These are phyloP conservation scores for Cricetomys ansorgei DNA, from an alignment of 2,113 vertebrate species.

Conservation along the genomic window DNA sequence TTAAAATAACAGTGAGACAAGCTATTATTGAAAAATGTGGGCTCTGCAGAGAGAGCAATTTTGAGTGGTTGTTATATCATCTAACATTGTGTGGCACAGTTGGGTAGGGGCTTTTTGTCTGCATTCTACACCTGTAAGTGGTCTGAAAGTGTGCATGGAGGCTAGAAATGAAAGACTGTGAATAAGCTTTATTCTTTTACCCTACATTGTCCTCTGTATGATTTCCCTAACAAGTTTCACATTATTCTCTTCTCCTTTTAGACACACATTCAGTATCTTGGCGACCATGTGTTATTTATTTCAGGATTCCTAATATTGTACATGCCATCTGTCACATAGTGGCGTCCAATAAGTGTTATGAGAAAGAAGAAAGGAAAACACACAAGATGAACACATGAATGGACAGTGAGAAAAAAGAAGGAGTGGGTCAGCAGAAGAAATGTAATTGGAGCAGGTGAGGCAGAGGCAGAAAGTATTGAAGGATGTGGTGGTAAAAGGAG, in stretches of 20 bases:
- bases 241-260: slow-evolving; percentile 27
- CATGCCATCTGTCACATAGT: slow-evolving; percentile 32
- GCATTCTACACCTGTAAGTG: background rate
- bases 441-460: background rate
- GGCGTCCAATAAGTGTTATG: slow-evolving; percentile 25
- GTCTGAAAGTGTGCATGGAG: background rate
- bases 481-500: background rate
- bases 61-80: background rate
- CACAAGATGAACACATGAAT: background rate
- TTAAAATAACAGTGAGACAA: background rate
- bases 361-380: slow-evolving; percentile 26
- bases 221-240: background rate
- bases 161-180: background rate
- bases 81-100: background rate
- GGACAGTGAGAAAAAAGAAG: background rate
- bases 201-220: background rate
- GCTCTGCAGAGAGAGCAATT: background rate
- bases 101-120: background rate
- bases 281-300: slow-evolving; percentile 58
- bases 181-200: background rate
- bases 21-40: background rate
- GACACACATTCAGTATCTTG: background rate
- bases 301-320: slow-evolving; percentile 54
- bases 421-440: background rate
- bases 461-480: background rate